Base-by-base conservation (phyloP, 2,888 invertebrate genomes). In the Hetaerina titia region DNA sequence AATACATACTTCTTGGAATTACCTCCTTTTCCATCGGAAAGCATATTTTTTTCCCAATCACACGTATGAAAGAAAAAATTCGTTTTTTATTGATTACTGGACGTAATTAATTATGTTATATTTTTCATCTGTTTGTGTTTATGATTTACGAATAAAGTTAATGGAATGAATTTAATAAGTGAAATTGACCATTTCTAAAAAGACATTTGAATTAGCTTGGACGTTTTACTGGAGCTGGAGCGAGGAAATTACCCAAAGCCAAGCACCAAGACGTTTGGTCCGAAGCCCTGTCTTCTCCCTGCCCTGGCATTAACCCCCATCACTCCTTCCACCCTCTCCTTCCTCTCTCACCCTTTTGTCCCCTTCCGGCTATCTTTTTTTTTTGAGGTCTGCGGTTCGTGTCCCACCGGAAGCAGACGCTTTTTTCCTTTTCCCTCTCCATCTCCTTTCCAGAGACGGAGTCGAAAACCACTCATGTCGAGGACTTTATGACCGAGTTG, bases 381-480 rank as follows among this genome's bases (percentile, higher is more conserved):
- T 92, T 92, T n/a, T 22, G 69, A 69, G 56, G 92, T 92, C 92
- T 92, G 92, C 57, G 56, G 92, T 92, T 92, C 92, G 92, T 92
- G 92, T 56, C 92, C 92, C 92, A 92, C 92, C 92, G 92, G 92
- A 92, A 92, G 92, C 92, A 92, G 92, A 92, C 69, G 92, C 64
- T 92, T 89, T 92, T 92, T 92, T 69, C 19, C n/a, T 56, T 45
- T 45, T 45, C 17, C 56, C 45, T 60, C 17, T 87, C n/a, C 19
- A 8, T 22, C 22, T 13, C 45, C 22, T 69, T 92, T 63, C 31
- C 64, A 45, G 57, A 58, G 56, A 69, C 15, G n/a, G 69, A 64
- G 56, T 56, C 45, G 56, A 64, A 19, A 58, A n/a, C 69, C 69
- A 56, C 56, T 64, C 69, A 22, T 31, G 90, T 31, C 60, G 63